Evolutionary conservation across 2,113 vertebrate species (phyloP).

Genomic region (Diphyllodes magnificus): DNA sequence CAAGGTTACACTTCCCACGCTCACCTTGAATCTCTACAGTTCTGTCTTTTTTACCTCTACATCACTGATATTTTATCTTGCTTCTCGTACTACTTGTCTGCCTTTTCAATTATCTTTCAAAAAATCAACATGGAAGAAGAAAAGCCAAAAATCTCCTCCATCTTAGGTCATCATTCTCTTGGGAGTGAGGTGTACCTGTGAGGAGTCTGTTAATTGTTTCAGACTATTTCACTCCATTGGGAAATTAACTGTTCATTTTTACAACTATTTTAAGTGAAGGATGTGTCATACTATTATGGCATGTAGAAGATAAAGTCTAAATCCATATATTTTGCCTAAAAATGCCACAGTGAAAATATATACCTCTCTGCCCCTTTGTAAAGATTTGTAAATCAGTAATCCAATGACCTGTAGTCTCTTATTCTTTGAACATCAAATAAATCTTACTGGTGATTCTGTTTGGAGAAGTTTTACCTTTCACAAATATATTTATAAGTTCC

Average conservation of each 20-base stretch:
- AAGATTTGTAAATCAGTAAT: background rate
- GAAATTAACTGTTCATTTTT: background rate
- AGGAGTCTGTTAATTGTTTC: background rate
- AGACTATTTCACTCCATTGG: background rate
- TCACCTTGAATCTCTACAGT: background rate
- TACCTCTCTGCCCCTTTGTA: background rate
- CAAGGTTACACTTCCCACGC: background rate
- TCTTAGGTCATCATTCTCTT: background rate
- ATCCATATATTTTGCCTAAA: background rate
- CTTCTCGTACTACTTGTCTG: background rate
- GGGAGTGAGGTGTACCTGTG: background rate
- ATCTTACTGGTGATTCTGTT: background rate
- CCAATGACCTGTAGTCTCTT: background rate
- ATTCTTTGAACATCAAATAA: background rate
- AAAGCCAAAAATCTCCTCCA: background rate
- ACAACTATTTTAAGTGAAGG: background rate
- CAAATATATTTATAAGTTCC: background rate
- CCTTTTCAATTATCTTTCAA: background rate
- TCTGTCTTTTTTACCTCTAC: background rate
- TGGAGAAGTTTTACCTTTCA: background rate
- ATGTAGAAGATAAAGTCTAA: background rate
- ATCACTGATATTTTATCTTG: background rate
- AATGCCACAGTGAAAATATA: background rate
- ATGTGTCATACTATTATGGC: background rate
- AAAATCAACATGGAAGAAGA: background rate